A percentile compares a stretch with the other conserved stretches of the same genome.
These are phyloP conservation scores for Tragelaphus scriptus DNA, from an alignment of 2,113 vertebrate genomes.

Conservation along the genomic window DNA sequence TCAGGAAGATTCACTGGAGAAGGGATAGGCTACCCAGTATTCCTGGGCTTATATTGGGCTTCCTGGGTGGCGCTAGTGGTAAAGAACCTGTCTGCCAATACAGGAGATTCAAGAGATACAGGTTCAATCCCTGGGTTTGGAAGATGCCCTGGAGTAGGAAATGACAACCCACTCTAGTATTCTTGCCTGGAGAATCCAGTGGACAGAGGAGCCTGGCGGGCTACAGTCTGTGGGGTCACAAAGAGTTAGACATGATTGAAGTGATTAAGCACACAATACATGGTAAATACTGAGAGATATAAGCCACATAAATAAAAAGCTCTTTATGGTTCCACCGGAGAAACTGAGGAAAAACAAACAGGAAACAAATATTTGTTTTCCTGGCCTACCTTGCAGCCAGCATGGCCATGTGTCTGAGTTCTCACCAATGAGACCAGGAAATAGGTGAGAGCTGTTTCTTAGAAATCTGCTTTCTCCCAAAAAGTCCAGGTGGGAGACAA, in stretches of 20 bases:
- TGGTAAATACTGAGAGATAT: not conserved
- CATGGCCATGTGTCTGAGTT: not conserved
- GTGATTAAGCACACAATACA: not conserved
- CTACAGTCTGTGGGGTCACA: not conserved
- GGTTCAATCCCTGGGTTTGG: not conserved
- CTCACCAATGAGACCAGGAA: not conserved
- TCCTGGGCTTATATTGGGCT: not conserved
- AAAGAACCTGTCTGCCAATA: not conserved
- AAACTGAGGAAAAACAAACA: not conserved
- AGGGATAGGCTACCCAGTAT: not conserved
- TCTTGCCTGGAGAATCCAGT: not conserved
- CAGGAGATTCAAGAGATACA: not conserved
- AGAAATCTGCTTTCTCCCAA: not conserved
- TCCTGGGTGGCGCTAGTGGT: not conserved
- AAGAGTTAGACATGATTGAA: not conserved
- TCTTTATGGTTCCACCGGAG: not conserved
- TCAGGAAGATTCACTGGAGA: not conserved
- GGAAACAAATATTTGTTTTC: not conserved
- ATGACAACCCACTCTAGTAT: not conserved
- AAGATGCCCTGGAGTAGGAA: not conserved
- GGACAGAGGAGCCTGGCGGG: not conserved
- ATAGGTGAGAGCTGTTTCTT: not conserved
- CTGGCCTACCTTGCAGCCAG: not conserved
- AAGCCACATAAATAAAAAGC: not conserved
- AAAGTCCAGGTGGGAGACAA: not conserved